A percentile compares a stretch with the other conserved stretches of the same genome.
phyloP scores from a whole-genome alignment of 2,113 vertebrate genomes.

The Lamprotornis superbus region DNA sequence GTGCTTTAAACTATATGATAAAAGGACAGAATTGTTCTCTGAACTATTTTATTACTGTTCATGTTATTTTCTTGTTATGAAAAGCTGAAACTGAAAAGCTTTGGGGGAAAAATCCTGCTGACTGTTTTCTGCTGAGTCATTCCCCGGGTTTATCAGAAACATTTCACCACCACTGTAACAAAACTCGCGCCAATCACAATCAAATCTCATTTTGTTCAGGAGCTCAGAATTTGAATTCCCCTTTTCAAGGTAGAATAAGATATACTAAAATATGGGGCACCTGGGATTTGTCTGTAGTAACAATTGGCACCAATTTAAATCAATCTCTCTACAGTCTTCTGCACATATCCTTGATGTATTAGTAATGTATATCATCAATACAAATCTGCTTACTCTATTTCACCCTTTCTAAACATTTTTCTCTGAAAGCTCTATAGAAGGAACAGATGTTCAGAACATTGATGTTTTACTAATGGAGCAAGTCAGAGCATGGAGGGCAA shows the following conservation, averaged over 20 bases:
- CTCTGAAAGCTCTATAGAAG: neutral
- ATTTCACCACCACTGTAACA: neutral
- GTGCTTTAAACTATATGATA: neutral
- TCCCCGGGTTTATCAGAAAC: conserved; percentile 29
- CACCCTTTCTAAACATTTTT: neutral
- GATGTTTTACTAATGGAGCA: neutral
- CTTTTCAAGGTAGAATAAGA: conserved; percentile 7
- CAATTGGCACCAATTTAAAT: neutral
- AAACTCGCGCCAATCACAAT: neutral
- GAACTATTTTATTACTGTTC: neutral
- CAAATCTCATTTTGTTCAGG: conserved; percentile 27
- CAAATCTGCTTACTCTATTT: neutral
- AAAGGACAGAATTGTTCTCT: neutral
- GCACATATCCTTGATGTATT: neutral
- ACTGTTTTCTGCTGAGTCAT: conserved; percentile 57
- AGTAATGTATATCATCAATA: neutral
- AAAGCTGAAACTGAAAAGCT: conserved; percentile 18
- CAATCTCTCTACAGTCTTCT: neutral
- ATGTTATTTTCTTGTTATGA: neutral
- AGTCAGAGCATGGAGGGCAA: neutral
- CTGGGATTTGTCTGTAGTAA: neutral
- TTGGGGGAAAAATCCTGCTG: conserved; percentile 6
- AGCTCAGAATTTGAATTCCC: neutral
- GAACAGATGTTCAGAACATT: neutral
- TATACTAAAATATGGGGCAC: neutral